phyloP scores from a whole-genome alignment of 2,888 invertebrate genomes.

The Nephrocerus scutellatus region DNA sequence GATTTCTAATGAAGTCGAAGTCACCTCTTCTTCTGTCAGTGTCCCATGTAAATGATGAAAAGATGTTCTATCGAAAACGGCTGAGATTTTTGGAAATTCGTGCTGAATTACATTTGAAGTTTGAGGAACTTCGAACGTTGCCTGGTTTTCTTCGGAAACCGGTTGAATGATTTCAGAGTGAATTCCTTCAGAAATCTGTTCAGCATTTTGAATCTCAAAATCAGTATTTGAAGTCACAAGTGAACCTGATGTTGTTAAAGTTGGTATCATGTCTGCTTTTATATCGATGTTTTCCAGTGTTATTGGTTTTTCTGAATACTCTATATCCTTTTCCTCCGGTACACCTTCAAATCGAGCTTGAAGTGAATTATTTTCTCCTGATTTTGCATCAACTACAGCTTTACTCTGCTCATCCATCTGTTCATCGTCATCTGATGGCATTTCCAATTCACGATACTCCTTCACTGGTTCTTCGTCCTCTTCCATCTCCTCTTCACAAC shows the following conservation, averaged over 20 bases:
- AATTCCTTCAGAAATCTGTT: no score
- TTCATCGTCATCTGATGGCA: constrained; percentile 16
- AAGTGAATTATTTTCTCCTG: not conserved
- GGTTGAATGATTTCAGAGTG: no score
- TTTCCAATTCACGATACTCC: constrained; percentile 32
- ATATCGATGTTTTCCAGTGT: not conserved
- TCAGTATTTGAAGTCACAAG: constrained; percentile 18
- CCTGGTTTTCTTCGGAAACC: no score
- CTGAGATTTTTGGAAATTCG: no score
- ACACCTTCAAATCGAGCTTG: not conserved
- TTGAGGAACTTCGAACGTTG: no score
- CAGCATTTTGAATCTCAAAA: no score
- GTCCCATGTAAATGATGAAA: no score
- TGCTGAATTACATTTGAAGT: no score
- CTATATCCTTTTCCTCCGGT: not conserved
- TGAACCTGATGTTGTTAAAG: not conserved
- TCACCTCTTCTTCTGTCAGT: no score
- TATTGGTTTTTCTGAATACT: not conserved
- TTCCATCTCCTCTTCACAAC: constrained; percentile 2
- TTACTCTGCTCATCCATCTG: constrained; percentile 2
- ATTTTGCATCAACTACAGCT: not conserved
- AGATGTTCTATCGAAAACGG: no score
- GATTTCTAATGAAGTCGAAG: no score
- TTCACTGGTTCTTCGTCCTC: constrained; percentile 29
- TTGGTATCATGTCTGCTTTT: not conserved